Evolutionary conservation across 2,113 vertebrate species (phyloP).

Genomic region (Peromyscus polionotus): DNA sequence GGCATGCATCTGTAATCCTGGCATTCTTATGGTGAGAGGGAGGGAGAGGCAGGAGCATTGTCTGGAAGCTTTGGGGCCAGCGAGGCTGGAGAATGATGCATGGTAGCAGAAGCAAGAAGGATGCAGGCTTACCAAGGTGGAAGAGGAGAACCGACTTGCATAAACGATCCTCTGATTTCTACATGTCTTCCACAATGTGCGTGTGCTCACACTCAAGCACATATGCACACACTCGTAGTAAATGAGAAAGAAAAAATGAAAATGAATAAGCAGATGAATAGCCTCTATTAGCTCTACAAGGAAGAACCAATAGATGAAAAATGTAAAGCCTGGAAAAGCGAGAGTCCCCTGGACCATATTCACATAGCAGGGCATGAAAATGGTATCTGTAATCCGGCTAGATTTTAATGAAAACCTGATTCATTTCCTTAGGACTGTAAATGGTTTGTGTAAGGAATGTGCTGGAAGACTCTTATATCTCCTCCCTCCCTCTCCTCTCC

Average conservation of each 20-base stretch:
- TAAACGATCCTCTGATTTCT: neutral
- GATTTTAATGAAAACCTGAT: slow-evolving; percentile 40
- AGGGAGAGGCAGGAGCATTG: neutral
- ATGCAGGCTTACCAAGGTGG: neutral
- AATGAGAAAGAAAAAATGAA: neutral
- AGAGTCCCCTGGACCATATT: neutral
- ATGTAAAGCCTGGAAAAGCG: neutral
- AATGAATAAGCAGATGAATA: neutral
- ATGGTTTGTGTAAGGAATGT: neutral
- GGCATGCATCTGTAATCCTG: neutral
- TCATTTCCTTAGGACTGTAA: neutral
- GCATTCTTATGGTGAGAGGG: too few relatives aligned
- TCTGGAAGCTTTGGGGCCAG: neutral
- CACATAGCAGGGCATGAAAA: neutral
- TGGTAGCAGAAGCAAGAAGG: neutral
- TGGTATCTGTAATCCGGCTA: neutral
- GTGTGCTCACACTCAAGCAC: neutral
- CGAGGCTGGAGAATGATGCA: neutral
- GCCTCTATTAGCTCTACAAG: neutral
- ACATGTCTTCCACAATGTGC: neutral
- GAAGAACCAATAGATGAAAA: neutral
- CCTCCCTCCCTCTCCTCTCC: neutral
- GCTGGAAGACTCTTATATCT: neutral
- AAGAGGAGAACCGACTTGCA: neutral
- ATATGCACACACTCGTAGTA: neutral